Base-by-base conservation (phyloP, 2,113 vertebrate genomes). In the Neotragus pygmaeus region DNA sequence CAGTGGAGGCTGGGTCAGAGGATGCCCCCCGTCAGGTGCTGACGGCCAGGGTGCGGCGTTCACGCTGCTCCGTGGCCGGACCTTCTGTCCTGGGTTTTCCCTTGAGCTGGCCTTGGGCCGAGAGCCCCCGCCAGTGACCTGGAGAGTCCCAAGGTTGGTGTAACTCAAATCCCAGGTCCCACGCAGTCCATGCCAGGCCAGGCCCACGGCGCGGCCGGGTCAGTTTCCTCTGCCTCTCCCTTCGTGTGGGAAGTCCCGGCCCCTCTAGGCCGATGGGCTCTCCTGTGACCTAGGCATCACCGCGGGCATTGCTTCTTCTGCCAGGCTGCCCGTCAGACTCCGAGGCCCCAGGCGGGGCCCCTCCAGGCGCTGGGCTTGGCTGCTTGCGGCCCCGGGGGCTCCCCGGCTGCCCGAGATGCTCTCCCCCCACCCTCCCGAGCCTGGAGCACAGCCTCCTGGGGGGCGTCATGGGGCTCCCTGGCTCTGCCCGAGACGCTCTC, bases 121-220 rank as follows among this genome's bases (percentile, higher is more conserved):
- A 84, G 73, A 88, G 87, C 43, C 1, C 12, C 93, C 39, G 21
- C 94, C 90, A 81, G 87, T 90, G 97, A 96, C 94, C 97, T 95
- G 94, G 96, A 97, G 95, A 96, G 98, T 94, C 96, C 97, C 13
- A 0, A 36, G 90, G 91, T 92, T 94, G 96, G 39, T 93, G 98
- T 97, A 98, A 98, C 87, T 83, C 28, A 73, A 96, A 77, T 30
- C 92, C 73, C 49, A 13, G 88, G 89, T n/a, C 64, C 16, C 13
- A 28, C 0, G 3, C 82, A 62, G 17, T 36, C 90, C 49, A 23
- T 53, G 55, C 83, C 45, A 15, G 62, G 82, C 94, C 92, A 82
- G 93, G 93, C 88, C 53, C 19, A n/a, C 15, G 30, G 88, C 8
- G 33, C 7, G 2, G 92, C 27, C 1, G 14, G 96, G 97, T 97